Conservation (phyloP, 2,797 vertebrate species). For the Etheostoma nigrum region DNA sequence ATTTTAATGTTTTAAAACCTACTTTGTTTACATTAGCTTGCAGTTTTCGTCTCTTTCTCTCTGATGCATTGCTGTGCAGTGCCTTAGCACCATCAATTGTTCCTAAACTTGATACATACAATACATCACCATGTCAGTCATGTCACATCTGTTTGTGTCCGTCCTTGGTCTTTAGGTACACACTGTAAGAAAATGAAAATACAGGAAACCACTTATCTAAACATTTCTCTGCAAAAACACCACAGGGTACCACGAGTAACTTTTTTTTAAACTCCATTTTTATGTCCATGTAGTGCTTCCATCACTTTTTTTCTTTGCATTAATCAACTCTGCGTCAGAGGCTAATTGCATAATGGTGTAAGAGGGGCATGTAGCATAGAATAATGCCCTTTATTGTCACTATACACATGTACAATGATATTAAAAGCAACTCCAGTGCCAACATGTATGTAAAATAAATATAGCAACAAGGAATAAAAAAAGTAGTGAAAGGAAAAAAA, state of each 20-base stretch:
- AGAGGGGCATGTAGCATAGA: not conserved
- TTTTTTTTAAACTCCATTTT: not conserved
- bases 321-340: constrained; percentile 13
- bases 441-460: no score
- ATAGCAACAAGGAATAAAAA: no score
- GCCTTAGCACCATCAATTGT: not conserved
- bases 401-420: no score
- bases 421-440: no score
- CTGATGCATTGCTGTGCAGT: not conserved
- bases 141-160: constrained; percentile 1
- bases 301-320: not conserved
- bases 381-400: no score
- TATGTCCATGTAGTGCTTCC: not conserved
- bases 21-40: not conserved
- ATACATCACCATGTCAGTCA: constrained; percentile 8
- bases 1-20: not conserved
- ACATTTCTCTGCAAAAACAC: not conserved
- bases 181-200: constrained; percentile 1
- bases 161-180: not conserved
- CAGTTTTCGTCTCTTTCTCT: not conserved
- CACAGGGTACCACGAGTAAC: not conserved
- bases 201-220: not conserved
- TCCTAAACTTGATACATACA: no score
- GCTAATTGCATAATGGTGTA: constrained; percentile 24
- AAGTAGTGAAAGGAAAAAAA: no score